Conservation (phyloP, 2,888 invertebrate genomes). For the Campoletis raptor region DNA sequence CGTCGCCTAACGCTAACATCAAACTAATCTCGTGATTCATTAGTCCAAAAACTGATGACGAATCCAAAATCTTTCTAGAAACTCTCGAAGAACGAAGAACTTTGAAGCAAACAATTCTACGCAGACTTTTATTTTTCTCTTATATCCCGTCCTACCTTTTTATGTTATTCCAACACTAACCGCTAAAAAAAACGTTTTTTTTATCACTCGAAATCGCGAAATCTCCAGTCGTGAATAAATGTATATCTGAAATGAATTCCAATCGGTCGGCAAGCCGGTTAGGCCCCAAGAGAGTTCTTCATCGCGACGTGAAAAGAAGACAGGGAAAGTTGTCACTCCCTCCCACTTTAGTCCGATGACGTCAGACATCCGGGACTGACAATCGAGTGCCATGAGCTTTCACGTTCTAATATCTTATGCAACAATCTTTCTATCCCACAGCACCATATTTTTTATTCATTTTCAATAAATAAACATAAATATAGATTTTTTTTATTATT, state of each 20-base stretch:
- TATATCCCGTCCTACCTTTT: too few relatives aligned
- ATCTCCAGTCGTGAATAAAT: background rate
- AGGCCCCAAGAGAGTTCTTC: conserved; percentile 9
- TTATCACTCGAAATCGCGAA: background rate
- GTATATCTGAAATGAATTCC: background rate
- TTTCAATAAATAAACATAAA: background rate
- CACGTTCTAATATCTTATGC: conserved; percentile 85
- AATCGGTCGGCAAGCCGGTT: conserved; percentile 2
- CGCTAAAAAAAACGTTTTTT: too few relatives aligned
- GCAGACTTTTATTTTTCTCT: too few relatives aligned
- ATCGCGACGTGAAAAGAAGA: conserved; percentile 57
- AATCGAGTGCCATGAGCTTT: conserved; percentile 77
- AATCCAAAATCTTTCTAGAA: too few relatives aligned
- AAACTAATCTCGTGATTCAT: too few relatives aligned
- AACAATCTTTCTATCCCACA: conserved; percentile 75
- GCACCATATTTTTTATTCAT: background rate
- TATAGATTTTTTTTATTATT: background rate
- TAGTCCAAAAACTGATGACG: too few relatives aligned
- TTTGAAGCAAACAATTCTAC: too few relatives aligned
- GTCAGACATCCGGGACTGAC: conserved; percentile 82
- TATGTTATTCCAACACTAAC: too few relatives aligned
- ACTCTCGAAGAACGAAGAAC: too few relatives aligned
- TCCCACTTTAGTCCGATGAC: conserved; percentile 75
- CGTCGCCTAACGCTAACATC: background rate
- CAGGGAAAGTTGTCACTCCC: conserved; percentile 82